Conservation (phyloP, 2,888 invertebrate genomes). For the Drosophila algonquin region DNA sequence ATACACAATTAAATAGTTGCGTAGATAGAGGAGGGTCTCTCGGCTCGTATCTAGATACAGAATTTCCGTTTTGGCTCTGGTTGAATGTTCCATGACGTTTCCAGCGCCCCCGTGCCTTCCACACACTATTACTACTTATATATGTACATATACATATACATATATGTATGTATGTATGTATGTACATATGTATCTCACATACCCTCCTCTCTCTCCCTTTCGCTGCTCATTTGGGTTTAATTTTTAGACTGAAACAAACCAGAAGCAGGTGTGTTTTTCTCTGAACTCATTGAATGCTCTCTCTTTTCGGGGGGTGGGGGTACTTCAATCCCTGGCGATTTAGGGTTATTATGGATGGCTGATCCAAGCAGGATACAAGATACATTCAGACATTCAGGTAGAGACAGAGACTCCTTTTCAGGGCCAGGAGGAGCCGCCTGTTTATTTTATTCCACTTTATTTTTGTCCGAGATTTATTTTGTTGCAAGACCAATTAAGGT, state of each 20-base stretch:
- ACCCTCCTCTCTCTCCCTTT: background rate
- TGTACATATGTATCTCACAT: background rate
- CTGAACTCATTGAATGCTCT: background rate
- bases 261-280: background rate
- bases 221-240: background rate
- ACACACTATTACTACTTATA: background rate
- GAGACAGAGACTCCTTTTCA: no score
- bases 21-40: background rate
- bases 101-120: background rate
- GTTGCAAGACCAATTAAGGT: background rate
- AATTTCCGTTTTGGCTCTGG: slow-evolving; percentile 45
- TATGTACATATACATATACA: no score
- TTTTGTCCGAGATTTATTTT: background rate
- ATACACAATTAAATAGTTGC: background rate
- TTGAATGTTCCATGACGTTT: slow-evolving; percentile 31
- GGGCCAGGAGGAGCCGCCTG: no score
- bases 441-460: no score
- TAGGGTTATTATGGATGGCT: no score
- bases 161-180: background rate
- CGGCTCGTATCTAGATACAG: slow-evolving; percentile 40
- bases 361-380: no score
- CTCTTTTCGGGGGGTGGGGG: background rate
- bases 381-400: no score
- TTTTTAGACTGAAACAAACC: slow-evolving; percentile 1
- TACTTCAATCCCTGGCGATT: background rate